Evolutionary conservation across 2,888 invertebrate species (phyloP).

Genomic region (Ariolimax columbianus): DNA sequence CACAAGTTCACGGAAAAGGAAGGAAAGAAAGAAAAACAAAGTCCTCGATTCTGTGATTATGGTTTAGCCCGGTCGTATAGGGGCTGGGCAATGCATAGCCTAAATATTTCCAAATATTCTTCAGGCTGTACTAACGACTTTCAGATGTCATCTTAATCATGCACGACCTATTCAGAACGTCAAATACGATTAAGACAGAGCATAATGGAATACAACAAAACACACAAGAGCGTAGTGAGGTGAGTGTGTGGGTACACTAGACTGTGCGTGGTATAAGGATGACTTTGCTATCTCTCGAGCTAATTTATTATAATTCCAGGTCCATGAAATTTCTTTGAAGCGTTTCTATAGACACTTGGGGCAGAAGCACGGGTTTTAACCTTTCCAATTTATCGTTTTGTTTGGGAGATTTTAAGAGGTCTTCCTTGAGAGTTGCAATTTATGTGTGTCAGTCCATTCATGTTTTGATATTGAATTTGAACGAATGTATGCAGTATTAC

Average conservation of each 20-base stretch:
- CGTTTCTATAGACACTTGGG: not conserved
- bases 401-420: constrained; percentile 9
- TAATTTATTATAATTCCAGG: constrained; percentile 13
- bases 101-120: not conserved
- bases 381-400: not conserved
- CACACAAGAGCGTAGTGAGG: not conserved
- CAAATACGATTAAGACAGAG: not conserved
- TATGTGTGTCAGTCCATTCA: not conserved
- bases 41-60: not conserved
- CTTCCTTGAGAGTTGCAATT: not conserved
- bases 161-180: not conserved
- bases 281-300: not conserved
- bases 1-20: not conserved
- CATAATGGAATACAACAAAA: not conserved
- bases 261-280: not conserved
- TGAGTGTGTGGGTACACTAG: not conserved
- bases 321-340: not conserved
- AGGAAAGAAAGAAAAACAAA: not conserved
- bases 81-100: not conserved
- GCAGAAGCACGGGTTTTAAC: not conserved
- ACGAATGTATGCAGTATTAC: no score
- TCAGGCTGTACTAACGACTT: not conserved
- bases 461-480: not conserved
- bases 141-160: constrained; percentile 1
- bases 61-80: not conserved